Evolutionary conservation across 2,113 vertebrate genomes (phyloP), one percentile per base, ranked within the genome.

Genomic region (Eira barbara): DNA sequence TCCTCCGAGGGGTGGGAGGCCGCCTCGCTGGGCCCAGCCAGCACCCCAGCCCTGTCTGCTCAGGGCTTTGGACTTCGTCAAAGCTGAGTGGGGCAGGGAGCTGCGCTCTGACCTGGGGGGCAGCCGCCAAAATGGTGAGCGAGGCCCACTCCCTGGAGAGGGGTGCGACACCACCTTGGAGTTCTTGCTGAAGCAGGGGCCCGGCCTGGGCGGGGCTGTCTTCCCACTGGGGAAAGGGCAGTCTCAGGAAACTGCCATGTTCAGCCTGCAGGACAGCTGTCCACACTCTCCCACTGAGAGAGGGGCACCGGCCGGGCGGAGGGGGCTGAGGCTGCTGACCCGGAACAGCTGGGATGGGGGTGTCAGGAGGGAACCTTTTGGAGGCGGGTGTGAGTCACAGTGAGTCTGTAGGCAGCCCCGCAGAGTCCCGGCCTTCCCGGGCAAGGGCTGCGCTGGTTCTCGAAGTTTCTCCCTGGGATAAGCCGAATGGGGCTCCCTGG

Each of bases 231-330:
- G 31, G 25, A 45, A 49, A 10, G 42, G 39, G 69, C 13, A 11
- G 17, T 45, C 65, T 31, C 36, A 10, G 29, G 39, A 21, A 29
- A 10, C 45, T 25, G 20, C 42, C 36, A 9, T 17, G 21, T 45
- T 7, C 29, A 45, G 27, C 7, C 47, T 29, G 55, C 63, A 31
- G 34, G 9, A 15, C 29, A 8, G 3, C 27, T 31, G 4, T 55
- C n/a, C n/a, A 7, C 78, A 39, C 7, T 6, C 34, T 85, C 45
- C 82, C 71, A 6, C 6, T 6, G n/a, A 6, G 4, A 8, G 23
- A 17, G 0, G 42, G 57, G 27, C 15, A 0, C 27, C 4, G 59
- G 39, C 18, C 21, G 34, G 17, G 17, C 52, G 5, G 7, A 2
- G 4, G 17, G 55, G 42, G 34, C 7, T 31, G 55, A 2, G 42